A percentile compares a stretch with the other conserved stretches of the same genome.
Evolutionary conservation across 1,140 invertebrate genomes (phyloP).

Genomic region (Steinernema khuongi): DNA sequence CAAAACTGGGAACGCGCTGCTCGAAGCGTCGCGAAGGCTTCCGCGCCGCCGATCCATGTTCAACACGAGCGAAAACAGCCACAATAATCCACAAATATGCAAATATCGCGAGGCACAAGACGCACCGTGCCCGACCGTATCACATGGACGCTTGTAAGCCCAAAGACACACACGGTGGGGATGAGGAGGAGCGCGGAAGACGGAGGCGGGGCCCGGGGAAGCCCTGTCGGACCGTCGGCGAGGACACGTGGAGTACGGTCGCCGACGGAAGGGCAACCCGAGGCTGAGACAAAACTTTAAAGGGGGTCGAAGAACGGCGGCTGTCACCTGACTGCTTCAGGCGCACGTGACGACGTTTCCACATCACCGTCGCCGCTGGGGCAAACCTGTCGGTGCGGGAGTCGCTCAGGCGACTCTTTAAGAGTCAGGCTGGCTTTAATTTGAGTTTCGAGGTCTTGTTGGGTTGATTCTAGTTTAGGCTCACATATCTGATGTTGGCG

Average conservation of each 20-base stretch:
- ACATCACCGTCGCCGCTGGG: too few relatives aligned
- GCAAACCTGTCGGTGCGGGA: too few relatives aligned
- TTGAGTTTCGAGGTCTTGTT: too few relatives aligned
- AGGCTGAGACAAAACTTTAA: neutral
- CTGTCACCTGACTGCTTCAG: neutral
- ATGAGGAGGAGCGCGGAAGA: neutral
- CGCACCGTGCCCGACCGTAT: slow-evolving; percentile 1
- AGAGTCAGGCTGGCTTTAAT: too few relatives aligned
- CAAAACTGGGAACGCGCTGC: neutral
- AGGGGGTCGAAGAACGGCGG: neutral
- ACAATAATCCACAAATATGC: neutral
- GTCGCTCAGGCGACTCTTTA: too few relatives aligned
- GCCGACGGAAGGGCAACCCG: neutral
- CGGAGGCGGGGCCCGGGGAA: neutral
- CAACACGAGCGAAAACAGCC: neutral
- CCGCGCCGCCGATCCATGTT: too few relatives aligned
- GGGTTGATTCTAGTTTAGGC: too few relatives aligned
- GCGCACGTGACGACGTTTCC: neutral
- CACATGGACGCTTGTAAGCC: slow-evolving; percentile 10
- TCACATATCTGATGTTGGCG: too few relatives aligned
- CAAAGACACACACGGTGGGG: neutral
- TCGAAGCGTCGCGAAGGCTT: neutral
- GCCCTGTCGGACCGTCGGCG: neutral
- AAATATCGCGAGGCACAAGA: neutral
- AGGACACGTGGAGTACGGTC: neutral